These are phyloP conservation scores for Atlantisia rogersi DNA, from an alignment of 2,113 vertebrate species.

Conservation along the genomic window DNA sequence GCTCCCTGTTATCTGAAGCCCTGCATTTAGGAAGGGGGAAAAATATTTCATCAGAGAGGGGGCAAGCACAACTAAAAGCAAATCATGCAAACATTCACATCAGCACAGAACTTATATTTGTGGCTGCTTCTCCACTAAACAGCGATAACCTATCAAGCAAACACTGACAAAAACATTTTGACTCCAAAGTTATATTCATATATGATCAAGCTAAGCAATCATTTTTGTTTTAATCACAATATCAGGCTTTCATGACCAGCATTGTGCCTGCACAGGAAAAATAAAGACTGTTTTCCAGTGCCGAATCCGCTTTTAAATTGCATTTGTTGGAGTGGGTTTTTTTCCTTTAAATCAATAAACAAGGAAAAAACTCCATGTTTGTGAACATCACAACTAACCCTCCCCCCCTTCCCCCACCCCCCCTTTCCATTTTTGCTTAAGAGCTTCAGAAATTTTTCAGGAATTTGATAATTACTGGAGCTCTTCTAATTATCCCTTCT, in stretches of 20 bases:
- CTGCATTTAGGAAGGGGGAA: conserved; percentile 84
- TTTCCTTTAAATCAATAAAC: background rate
- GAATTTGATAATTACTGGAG: background rate
- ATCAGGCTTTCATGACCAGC: conserved; percentile 71
- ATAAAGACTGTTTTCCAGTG: background rate
- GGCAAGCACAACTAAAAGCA: conserved; percentile 49
- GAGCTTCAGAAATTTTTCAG: background rate
- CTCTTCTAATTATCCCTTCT: conserved; percentile 13
- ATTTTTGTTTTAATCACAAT: conserved; percentile 21
- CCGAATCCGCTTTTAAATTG: background rate
- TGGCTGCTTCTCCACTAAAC: conserved; percentile 50
- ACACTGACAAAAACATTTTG: conserved; percentile 41
- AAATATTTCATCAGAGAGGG: conserved; percentile 71
- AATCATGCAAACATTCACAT: conserved; percentile 78
- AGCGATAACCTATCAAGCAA: conserved; percentile 67
- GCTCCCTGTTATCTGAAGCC: conserved; percentile 96
- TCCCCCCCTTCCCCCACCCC: background rate
- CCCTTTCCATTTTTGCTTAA: background rate
- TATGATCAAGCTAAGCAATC: conserved; percentile 20
- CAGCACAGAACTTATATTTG: conserved; percentile 39
- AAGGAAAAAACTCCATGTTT: background rate
- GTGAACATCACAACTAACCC: background rate
- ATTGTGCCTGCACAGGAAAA: background rate
- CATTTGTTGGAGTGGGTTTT: background rate
- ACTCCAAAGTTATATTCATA: conserved; percentile 37